These are phyloP conservation scores for Neotoma lepida DNA, from an alignment of 2,113 vertebrate species.

Conservation along the genomic window DNA sequence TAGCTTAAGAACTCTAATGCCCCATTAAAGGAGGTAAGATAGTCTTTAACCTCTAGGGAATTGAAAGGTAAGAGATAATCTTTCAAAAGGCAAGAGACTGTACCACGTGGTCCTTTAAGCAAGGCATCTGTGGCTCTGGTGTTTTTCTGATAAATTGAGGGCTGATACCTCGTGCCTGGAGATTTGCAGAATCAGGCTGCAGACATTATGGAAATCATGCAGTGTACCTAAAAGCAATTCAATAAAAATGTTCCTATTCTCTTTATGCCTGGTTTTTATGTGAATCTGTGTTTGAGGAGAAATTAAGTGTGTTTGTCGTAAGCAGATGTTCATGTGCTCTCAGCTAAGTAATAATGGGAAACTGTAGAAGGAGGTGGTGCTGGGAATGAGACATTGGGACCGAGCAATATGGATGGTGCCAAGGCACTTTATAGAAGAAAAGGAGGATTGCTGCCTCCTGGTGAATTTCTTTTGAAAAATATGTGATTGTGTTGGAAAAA, in stretches of 20 bases:
- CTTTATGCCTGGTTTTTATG: constrained; percentile 56
- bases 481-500: constrained; percentile 50
- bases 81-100: background rate
- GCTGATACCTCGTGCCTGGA: background rate
- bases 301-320: constrained; percentile 64
- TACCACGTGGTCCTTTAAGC: constrained; percentile 2
- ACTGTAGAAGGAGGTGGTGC: constrained; percentile 9
- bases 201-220: constrained; percentile 59
- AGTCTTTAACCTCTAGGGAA: background rate
- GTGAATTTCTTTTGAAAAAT: constrained; percentile 60
- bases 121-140: constrained; percentile 10
- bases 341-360: constrained; percentile 62
- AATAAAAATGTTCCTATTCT: constrained; percentile 53
- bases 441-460: constrained; percentile 31
- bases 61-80: constrained; percentile 50
- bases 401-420: background rate
- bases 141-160: constrained; percentile 61
- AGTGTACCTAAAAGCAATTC: constrained; percentile 65
- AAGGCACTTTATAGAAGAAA: background rate
- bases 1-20: constrained; percentile 33
- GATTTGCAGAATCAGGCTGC: constrained; percentile 54
- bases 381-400: background rate
- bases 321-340: constrained; percentile 54
- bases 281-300: constrained; percentile 57
- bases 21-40: background rate